These are phyloP conservation scores for Antechinus flavipes DNA, from an alignment of 2,113 vertebrate species.

Conservation along the genomic window DNA sequence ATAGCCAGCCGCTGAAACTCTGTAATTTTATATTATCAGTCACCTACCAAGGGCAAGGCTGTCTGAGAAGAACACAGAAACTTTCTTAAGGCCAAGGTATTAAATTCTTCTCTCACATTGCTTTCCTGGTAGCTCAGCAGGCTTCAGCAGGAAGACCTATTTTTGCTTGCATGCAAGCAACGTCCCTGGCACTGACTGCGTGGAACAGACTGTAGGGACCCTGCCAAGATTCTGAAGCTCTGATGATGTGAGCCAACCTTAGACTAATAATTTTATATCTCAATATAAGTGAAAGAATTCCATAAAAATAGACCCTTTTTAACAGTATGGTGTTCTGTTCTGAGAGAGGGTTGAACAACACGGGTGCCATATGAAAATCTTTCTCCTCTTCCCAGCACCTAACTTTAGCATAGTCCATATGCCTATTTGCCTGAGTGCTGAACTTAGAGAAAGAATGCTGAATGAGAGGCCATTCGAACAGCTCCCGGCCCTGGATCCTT, in stretches of 20 bases:
- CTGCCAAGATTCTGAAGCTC: constrained; percentile 89
- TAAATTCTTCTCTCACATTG: constrained; percentile 74
- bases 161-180: constrained; percentile 85
- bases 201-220: constrained; percentile 87
- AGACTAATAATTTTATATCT: constrained; percentile 91
- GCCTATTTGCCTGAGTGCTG: constrained; percentile 87
- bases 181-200: constrained; percentile 88
- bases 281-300: constrained; percentile 89
- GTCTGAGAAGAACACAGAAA: constrained; percentile 80
- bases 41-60: constrained; percentile 82
- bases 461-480: constrained; percentile 78
- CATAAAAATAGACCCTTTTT: constrained; percentile 90
- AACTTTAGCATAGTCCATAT: constrained; percentile 90
- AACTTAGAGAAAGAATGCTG: constrained; percentile 81
- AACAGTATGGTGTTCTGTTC: constrained; percentile 87
- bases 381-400: constrained; percentile 83
- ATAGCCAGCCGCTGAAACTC: constrained; percentile 69
- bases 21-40: constrained; percentile 80
- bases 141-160: constrained; percentile 85
- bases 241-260: constrained; percentile 89
- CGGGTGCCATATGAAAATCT: constrained; percentile 84
- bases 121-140: constrained; percentile 83
- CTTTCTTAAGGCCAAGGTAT: constrained; percentile 84
- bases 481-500: constrained; percentile 61
- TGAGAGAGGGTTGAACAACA: constrained; percentile 83